Conservation (phyloP, 2,888 invertebrate genomes). For the Meiosimyza decipiens region DNA sequence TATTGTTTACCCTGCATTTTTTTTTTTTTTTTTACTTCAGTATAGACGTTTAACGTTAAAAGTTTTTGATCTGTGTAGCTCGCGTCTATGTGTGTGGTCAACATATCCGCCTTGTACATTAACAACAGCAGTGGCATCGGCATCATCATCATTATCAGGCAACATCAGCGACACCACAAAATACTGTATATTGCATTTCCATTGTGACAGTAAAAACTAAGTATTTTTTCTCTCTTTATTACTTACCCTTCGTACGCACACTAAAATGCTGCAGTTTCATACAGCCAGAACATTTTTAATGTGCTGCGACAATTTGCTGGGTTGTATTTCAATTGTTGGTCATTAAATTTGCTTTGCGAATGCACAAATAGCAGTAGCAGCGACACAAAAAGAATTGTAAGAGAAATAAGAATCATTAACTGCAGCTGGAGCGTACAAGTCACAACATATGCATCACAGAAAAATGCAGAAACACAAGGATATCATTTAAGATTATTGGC, state of each 20-base stretch:
- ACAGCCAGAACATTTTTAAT: not conserved
- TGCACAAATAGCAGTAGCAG: not conserved
- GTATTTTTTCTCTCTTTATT: not conserved
- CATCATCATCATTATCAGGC: not conserved
- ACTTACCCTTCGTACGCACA: not conserved
- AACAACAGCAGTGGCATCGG: too few species aligned
- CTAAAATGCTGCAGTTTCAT: too few species aligned
- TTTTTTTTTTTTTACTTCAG: too few species aligned
- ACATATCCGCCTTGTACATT: too few species aligned
- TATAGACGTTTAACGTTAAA: too few species aligned
- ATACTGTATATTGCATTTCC: constrained; percentile 3
- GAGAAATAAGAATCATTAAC: constrained; percentile 38
- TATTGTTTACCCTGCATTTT: too few species aligned
- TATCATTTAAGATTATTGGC: too few species aligned
- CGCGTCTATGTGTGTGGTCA: too few species aligned
- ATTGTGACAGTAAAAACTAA: not conserved
- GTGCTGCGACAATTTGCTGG: constrained; percentile 5
- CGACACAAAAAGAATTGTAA: too few species aligned
- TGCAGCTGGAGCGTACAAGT: constrained; percentile 37
- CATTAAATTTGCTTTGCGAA: constrained; percentile 8
- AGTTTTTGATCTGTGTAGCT: too few species aligned
- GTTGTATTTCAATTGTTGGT: not conserved
- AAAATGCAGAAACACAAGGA: not conserved
- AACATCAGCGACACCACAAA: not conserved
- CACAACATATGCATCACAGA: constrained; percentile 23